Percentiles rank a stretch among this genome's conserved stretches.
Evolutionary conservation across 2,888 invertebrate species (phyloP).

Genomic region (Pammene fasciana): DNA sequence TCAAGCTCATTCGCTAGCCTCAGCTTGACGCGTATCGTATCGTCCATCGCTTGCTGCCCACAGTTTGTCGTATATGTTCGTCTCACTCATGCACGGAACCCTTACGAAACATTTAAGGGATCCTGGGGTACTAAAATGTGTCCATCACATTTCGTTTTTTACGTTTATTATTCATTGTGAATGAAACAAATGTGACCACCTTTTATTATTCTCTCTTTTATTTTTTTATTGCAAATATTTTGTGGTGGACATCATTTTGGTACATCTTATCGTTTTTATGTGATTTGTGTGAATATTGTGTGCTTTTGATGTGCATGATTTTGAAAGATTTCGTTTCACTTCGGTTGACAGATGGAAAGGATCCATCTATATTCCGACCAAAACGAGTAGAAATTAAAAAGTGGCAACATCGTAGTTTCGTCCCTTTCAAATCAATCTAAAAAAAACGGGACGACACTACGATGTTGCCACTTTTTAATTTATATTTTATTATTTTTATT

Average conservation of each 20-base stretch:
- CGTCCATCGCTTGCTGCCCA: constrained; percentile 40
- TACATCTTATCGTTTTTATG: neutral
- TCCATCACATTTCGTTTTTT: neutral
- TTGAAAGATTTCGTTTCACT: neutral
- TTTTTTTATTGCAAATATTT: neutral
- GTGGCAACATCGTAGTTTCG: no score
- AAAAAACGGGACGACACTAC: no score
- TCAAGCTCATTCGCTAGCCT: constrained; percentile 33
- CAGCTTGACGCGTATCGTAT: constrained; percentile 32
- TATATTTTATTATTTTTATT: no score
- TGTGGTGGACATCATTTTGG: constrained; percentile 12
- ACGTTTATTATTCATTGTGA: no score
- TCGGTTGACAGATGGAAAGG: neutral
- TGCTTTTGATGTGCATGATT: constrained; percentile 30
- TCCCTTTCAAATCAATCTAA: no score
- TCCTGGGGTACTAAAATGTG: constrained; percentile 6
- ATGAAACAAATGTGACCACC: no score
- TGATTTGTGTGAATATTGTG: constrained; percentile 30
- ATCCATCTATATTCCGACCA: no score
- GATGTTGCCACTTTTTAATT: no score
- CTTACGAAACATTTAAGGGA: constrained; percentile 1
- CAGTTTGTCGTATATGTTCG: constrained; percentile 34
- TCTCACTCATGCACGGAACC: constrained; percentile 29
- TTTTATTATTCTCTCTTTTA: no score
- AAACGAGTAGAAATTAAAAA: no score